These are phyloP conservation scores for Drosophila insularis DNA, from an alignment of 1,140 invertebrate species.

Conservation along the genomic window DNA sequence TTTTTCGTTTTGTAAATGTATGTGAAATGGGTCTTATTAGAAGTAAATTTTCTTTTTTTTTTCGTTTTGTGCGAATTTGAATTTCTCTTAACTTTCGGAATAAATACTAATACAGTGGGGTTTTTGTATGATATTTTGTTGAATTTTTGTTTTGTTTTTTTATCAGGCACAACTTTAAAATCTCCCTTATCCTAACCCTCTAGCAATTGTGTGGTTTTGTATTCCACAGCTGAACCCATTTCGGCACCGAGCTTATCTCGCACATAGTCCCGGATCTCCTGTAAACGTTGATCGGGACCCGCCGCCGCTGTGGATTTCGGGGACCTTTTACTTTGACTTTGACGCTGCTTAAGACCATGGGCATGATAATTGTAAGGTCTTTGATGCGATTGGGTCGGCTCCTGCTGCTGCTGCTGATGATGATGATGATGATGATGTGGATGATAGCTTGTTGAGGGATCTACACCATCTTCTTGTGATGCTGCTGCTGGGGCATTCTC, in stretches of 20 bases:
- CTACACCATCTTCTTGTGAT: conserved; percentile 26
- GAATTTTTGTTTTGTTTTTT: conserved; percentile 3
- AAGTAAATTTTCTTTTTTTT: not conserved
- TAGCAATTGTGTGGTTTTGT: conserved; percentile 72
- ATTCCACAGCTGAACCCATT: conserved; percentile 74
- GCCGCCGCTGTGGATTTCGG: conserved; percentile 25
- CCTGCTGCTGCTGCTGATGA: conserved; percentile 30
- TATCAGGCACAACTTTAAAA: conserved; percentile 28
- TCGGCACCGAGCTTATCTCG: conserved; percentile 72
- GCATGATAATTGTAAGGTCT: conserved; percentile 78
- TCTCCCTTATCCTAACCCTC: conserved; percentile 51
- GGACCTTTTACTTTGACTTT: conserved; percentile 54
- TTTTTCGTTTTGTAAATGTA: not conserved
- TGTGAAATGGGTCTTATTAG: not conserved
- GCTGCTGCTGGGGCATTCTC: conserved; percentile 43
- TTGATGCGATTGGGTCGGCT: conserved; percentile 39
- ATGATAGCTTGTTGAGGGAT: conserved; percentile 30
- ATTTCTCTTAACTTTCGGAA: conserved; percentile 19
- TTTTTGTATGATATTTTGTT: conserved; percentile 24
- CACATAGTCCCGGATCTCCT: conserved; percentile 77
- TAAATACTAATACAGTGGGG: conserved; percentile 45
- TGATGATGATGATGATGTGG: conserved; percentile 37
- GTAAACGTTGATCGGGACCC: conserved; percentile 46
- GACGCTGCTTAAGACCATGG: conserved; percentile 52
- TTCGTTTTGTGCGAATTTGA: not conserved